Conservation (phyloP, 2,888 invertebrate species). For the Corbicula japonica region DNA sequence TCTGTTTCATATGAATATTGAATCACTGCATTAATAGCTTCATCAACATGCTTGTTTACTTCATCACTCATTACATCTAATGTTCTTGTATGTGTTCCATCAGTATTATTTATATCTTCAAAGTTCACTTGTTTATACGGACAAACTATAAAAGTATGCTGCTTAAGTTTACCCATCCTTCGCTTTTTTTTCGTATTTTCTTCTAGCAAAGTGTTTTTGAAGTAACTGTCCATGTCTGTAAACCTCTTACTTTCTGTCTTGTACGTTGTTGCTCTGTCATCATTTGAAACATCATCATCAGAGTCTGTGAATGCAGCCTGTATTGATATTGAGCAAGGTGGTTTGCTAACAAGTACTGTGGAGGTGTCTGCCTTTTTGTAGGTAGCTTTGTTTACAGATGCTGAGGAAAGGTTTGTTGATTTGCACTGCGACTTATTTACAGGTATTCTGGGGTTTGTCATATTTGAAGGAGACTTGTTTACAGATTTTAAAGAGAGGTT, state of each 20-base stretch:
- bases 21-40: neutral
- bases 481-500: too few relatives aligned
- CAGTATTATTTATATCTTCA: conserved; percentile 7
- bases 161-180: too few relatives aligned
- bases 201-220: too few relatives aligned
- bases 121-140: conserved; percentile 10
- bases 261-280: neutral
- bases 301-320: neutral
- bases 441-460: too few relatives aligned
- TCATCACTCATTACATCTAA: neutral
- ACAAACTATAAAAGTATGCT: neutral
- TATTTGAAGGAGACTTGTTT: too few relatives aligned
- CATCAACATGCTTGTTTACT: neutral
- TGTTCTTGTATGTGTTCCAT: neutral
- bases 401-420: too few relatives aligned
- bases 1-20: neutral
- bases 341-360: neutral
- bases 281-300: neutral
- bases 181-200: too few relatives aligned
- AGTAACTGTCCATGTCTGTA: too few relatives aligned
- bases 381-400: too few relatives aligned
- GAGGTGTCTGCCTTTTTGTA: neutral
- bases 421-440: too few relatives aligned
- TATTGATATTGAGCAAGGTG: conserved; percentile 7
- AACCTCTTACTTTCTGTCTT: neutral